Percentiles rank a stretch among this genome's conserved stretches.
phyloP scores from a whole-genome alignment of 2,888 invertebrate species.

The Pyrrhosoma nymphula region DNA sequence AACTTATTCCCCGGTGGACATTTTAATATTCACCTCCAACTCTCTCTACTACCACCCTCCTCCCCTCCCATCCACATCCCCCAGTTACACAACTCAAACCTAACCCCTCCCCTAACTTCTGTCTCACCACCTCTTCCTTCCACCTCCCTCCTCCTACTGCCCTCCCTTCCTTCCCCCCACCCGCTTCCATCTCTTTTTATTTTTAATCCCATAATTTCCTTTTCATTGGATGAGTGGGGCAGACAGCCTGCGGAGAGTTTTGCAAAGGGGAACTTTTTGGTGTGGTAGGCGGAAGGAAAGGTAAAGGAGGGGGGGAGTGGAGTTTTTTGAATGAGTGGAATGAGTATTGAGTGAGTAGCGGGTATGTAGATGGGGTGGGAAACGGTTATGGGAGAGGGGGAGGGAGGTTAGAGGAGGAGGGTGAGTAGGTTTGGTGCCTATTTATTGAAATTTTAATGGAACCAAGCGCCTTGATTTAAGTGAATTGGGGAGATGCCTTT shows the following conservation, averaged over 20 bases:
- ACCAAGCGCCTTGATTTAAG: constrained; percentile 67
- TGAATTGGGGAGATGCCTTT: constrained; percentile 64
- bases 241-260: constrained; percentile 67
- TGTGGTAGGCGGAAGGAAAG: constrained; percentile 47
- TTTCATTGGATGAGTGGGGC: constrained; percentile 66
- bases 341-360: constrained; percentile 28
- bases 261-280: constrained; percentile 55
- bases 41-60: background rate
- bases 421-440: constrained; percentile 16
- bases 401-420: background rate
- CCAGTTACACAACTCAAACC: constrained; percentile 1
- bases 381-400: background rate
- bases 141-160: background rate
- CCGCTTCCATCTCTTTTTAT: background rate
- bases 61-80: background rate
- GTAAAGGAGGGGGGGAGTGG: background rate
- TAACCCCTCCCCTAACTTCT: background rate
- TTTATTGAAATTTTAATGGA: constrained; percentile 67
- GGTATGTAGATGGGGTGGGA: background rate
- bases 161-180: background rate
- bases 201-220: constrained; percentile 65
- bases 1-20: constrained; percentile 33
- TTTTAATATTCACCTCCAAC: constrained; percentile 59
- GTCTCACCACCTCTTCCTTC: background rate
- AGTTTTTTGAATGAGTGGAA: background rate